Percentiles rank a stretch among this genome's conserved stretches.
These are phyloP conservation scores for Ethmia dodecea DNA, from an alignment of 2,888 invertebrate genomes.

Conservation along the genomic window DNA sequence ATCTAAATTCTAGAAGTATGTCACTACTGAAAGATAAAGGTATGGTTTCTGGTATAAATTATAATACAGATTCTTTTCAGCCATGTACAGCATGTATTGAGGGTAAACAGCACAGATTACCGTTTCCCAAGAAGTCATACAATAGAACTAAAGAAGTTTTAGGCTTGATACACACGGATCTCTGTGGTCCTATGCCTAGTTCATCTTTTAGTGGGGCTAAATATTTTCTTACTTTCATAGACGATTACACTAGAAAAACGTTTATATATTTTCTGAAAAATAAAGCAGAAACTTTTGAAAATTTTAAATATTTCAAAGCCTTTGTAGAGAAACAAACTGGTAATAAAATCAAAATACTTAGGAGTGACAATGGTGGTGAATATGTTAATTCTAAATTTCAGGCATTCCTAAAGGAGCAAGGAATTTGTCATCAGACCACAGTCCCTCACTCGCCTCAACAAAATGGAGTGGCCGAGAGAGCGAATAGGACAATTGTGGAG, in stretches of 20 bases:
- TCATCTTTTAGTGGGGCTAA: conserved; percentile 5
- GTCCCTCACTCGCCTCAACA: conserved; percentile 13
- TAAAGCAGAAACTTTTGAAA: conserved; percentile 3
- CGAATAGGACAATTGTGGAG: conserved; percentile 15
- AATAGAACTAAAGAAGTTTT: conserved; percentile 3
- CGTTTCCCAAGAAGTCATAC: conserved; percentile 6
- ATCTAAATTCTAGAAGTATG: conserved; percentile 17
- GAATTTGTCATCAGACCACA: conserved; percentile 19
- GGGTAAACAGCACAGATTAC: conserved; percentile 5
- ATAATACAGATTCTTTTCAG: conserved; percentile 1
- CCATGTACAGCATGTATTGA: conserved; percentile 7
- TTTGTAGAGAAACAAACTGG: conserved; percentile 13
- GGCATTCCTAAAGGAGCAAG: conserved; percentile 13
- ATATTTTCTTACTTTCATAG: conserved; percentile 31
- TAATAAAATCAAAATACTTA: conserved; percentile 16
- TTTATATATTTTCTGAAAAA: conserved; percentile 11
- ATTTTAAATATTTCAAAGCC: conserved; percentile 9
- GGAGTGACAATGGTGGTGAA: conserved; percentile 19
- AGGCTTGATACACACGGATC: conserved; percentile 3
- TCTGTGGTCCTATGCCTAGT: conserved; percentile 6
- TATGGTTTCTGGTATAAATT: conserved; percentile 15
- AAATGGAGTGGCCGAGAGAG: conserved; percentile 13
- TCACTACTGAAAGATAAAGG: conserved; percentile 18
- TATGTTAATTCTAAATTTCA: conserved; percentile 19
- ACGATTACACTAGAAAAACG: conserved; percentile 23